A percentile compares a stretch with the other conserved stretches of the same genome.
phyloP scores from a whole-genome alignment of 2,888 invertebrate genomes.

The Mesochorus sp. region DNA sequence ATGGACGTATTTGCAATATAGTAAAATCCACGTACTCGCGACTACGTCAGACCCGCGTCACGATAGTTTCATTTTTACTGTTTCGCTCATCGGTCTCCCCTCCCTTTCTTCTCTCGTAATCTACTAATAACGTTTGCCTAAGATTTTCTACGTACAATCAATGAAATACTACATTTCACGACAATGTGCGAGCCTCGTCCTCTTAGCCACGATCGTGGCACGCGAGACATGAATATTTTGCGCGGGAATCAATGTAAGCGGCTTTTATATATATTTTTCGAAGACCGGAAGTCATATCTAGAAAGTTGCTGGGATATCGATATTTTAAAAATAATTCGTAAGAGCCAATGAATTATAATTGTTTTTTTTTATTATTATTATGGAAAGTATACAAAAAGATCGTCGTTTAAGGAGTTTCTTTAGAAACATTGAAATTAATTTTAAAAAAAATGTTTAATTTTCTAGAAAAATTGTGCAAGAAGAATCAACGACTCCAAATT shows the following conservation, averaged over 20 bases:
- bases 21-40: neutral
- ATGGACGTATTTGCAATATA: too few species aligned
- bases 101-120: neutral
- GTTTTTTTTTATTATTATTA: too few species aligned
- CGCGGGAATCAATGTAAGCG: slow-evolving; percentile 26
- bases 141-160: neutral
- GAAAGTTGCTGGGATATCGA: too few species aligned
- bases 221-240: slow-evolving; percentile 1
- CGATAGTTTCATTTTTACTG: neutral
- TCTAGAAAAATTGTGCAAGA: too few species aligned
- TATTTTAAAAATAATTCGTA: neutral
- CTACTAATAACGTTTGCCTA: slow-evolving; percentile 15
- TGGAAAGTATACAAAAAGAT: too few species aligned
- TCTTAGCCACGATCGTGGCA: neutral
- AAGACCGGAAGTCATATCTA: slow-evolving; percentile 20
- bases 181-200: neutral
- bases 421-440: too few species aligned
- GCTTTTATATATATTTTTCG: neutral
- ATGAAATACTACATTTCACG: slow-evolving; percentile 17
- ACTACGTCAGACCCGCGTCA: slow-evolving; percentile 6
- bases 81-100: neutral
- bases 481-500: too few species aligned
- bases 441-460: too few species aligned
- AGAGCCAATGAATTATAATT: too few species aligned
- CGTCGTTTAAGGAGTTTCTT: too few species aligned